Evolutionary conservation across 1,140 invertebrate species (phyloP).

Genomic region (Pogonomyrmex californicus): DNA sequence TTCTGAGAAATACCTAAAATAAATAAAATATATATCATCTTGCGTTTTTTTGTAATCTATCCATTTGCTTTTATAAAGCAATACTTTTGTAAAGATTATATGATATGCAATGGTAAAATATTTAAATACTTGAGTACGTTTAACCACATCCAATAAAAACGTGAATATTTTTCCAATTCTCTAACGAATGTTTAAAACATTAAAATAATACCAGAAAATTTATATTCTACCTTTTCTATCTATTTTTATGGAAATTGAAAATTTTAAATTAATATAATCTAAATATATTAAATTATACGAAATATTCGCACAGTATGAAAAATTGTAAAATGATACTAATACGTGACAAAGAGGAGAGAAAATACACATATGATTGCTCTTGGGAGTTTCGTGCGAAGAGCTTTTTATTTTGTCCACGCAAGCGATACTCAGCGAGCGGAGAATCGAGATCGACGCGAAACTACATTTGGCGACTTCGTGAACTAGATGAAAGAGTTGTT

Average conservation of each 20-base stretch:
- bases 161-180: background rate
- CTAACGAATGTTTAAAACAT: background rate
- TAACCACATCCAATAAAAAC: background rate
- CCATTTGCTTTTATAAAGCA: background rate
- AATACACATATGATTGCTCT: constrained; percentile 15
- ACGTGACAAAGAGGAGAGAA: background rate
- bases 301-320: background rate
- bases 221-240: background rate
- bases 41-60: background rate
- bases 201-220: background rate
- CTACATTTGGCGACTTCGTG: constrained; percentile 57
- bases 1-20: constrained; percentile 1
- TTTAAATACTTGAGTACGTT: constrained; percentile 13
- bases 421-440: constrained; percentile 40
- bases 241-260: background rate
- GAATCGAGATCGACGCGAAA: constrained; percentile 55
- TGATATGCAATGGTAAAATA: background rate
- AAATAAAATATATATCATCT: background rate
- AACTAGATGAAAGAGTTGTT: constrained; percentile 58
- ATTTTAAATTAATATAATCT: background rate
- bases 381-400: background rate
- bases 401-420: constrained; percentile 52
- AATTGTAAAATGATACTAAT: background rate
- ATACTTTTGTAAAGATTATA: background rate
- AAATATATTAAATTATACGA: background rate